Evolutionary conservation across 2,113 vertebrate genomes (phyloP).

Genomic region (Epinephelus moara): DNA sequence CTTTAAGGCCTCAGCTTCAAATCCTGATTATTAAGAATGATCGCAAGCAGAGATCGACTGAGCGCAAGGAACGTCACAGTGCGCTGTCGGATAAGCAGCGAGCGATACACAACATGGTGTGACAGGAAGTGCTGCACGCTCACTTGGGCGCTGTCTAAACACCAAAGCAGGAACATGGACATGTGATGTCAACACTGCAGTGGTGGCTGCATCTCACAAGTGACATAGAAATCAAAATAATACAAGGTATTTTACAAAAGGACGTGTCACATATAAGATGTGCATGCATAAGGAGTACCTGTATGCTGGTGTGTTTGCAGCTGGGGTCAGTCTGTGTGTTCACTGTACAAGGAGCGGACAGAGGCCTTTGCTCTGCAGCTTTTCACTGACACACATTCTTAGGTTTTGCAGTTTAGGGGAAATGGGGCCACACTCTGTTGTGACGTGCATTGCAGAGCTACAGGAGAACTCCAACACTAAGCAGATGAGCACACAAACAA

Average conservation of each 20-base stretch:
- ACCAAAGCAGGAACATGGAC: not conserved
- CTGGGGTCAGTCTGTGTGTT: not conserved
- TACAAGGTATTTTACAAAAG: not conserved
- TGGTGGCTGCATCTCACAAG: conserved; percentile 2
- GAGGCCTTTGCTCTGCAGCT: conserved; percentile 1
- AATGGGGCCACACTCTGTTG: conserved; percentile 31
- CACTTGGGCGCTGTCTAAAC: conserved; percentile 34
- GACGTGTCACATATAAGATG: not conserved
- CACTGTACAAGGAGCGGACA: not conserved
- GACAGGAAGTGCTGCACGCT: conserved; percentile 12
- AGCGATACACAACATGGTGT: conserved; percentile 7
- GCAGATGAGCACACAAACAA: conserved; percentile 57
- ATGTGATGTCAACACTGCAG: conserved; percentile 21
- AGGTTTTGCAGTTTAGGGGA: conserved; percentile 29
- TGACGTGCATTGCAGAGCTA: conserved; percentile 22
- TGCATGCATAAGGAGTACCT: not conserved
- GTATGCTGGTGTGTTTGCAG: not conserved
- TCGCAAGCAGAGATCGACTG: not conserved
- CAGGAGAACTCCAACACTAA: conserved; percentile 19
- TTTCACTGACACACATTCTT: conserved; percentile 34
- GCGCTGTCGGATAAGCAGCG: not conserved
- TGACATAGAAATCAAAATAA: conserved; percentile 7
- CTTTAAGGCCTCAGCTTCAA: conserved; percentile 10
- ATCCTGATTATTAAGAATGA: conserved; percentile 9
- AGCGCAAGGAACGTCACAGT: not conserved